Base-by-base conservation (phyloP, 2,797 vertebrate genomes). In the Nannoperca australis region DNA sequence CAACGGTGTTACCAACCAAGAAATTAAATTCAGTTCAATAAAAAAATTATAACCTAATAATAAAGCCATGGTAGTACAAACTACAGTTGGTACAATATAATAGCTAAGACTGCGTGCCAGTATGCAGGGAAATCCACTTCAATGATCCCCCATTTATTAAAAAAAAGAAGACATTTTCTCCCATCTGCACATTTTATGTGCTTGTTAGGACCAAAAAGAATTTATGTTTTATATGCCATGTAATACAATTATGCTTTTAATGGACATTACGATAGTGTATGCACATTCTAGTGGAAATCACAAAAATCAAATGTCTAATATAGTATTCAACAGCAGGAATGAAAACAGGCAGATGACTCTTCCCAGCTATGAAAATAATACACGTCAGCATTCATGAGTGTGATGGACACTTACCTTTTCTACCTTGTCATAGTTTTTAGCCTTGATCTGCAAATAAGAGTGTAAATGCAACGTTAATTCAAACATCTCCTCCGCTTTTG, bases 341-440 rank as follows among this genome's bases (percentile, higher is more conserved):
- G 18, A 3, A 70, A 34, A 69, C 17, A 45, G 13, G 51, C 1
- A 32, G 18, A 13, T 5, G 11, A 44, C n/a, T n/a, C 17, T 32
- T 55, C 32, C 1, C 3, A 11, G 7, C 54, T 36, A 20, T 62
- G 1, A 60, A 40, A 54, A 32, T 5, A 30, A 51, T 15, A 38
- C 56, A 44, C 7, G 4, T 51, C n/a, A 54, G 53, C 30, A 67
- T 53, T 11, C 11, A 45, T 9, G 40, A 54, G 72, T 62, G 62
- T 58, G 70, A 56, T 51, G 34, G 70, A 68, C 77, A 95, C 97
- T 98, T 95, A 99, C 98, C 98, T 99, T 99, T 95, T 99, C 98
- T 95, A 99, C 98, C 79, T 98, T 99, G 96, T 99, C 98, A 96
- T 99, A 99, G 96, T 99, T 99, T 99, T 99, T 99, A 93, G 97